Evolutionary conservation across 2,888 invertebrate genomes (phyloP), one percentile per base, ranked within the genome.

Genomic region (Malthinus seriepunctatus): DNA sequence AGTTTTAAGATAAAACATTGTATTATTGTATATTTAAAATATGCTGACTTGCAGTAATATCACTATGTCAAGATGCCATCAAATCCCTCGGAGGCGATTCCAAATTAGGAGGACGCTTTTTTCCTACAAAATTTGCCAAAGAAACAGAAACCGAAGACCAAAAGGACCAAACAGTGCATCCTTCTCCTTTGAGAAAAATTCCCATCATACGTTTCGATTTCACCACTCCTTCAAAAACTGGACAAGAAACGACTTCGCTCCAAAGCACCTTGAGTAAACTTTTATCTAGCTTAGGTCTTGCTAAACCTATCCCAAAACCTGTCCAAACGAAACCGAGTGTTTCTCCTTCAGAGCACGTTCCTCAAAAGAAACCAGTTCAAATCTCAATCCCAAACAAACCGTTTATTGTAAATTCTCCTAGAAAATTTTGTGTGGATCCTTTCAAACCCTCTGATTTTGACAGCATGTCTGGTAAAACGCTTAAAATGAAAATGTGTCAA

Each of bases 51-150:
- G 49, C 75, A 79, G 79, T 78, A 60, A 76, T 79, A 67, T 72
- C 75, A 64, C 72, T 76, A 58, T 78, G 78, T 69, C 78, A 79
- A 67, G 78, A 78, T 56, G 76, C 76, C 9, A 69, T 79, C 59
- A 77, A 72, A 63, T 63, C 70, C 47, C 63, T 78, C 60, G 71
- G 65, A 35, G 67, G 63, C 37, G 69, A 70, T 12, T 63, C 71
- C 54, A 72, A 70, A 53, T 67, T 71, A 38, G 60, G 62, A 35
- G 77, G 76, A 10, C 71, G 73, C 12, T 70, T 76, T 54, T 62
- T 69, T 34, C 65, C 73, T 23, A 70, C 66, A 51, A 65, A 65
- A 51, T 37, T 39, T 1, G 51, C 10, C 23, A 51, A 37, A 14
- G 61, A 68, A 55, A 12, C 54, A n/a, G 51, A 64, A 11, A 15